These are phyloP conservation scores for Diarsia dahlii DNA, from an alignment of 2,888 invertebrate genomes.

Conservation along the genomic window DNA sequence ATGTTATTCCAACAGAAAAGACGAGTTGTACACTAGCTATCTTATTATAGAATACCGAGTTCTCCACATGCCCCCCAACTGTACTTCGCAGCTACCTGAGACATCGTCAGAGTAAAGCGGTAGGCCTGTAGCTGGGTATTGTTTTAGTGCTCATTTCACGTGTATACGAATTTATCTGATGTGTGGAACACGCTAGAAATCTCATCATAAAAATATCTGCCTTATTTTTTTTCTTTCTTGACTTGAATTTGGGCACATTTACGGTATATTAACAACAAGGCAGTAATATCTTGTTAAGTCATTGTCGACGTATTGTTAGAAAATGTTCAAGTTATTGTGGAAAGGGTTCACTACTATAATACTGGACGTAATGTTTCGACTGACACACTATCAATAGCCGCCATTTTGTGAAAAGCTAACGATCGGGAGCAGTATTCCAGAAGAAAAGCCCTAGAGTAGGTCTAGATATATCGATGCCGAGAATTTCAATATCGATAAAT, in stretches of 20 bases:
- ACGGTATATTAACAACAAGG: constrained; percentile 17
- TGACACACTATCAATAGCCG: constrained; percentile 16
- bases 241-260: constrained; percentile 11
- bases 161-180: constrained; percentile 57
- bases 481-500: constrained; percentile 43
- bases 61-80: no score
- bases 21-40: background rate
- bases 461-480: constrained; percentile 49
- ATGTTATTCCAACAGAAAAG: background rate
- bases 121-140: constrained; percentile 1
- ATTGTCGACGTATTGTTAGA: constrained; percentile 22
- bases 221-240: constrained; percentile 2
- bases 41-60: no score
- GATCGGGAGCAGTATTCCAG: constrained; percentile 45
- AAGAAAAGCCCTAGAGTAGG: constrained; percentile 33
- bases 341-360: constrained; percentile 28
- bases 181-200: constrained; percentile 25
- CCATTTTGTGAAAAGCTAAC: constrained; percentile 40
- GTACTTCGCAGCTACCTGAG: background rate
- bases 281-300: constrained; percentile 16
- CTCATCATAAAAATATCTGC: constrained; percentile 3
- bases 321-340: constrained; percentile 32
- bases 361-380: constrained; percentile 44
- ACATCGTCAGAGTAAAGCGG: background rate
- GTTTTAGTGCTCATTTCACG: constrained; percentile 39